Evolutionary conservation across 2,113 vertebrate genomes (phyloP).

Genomic region (Heliornis fulica): DNA sequence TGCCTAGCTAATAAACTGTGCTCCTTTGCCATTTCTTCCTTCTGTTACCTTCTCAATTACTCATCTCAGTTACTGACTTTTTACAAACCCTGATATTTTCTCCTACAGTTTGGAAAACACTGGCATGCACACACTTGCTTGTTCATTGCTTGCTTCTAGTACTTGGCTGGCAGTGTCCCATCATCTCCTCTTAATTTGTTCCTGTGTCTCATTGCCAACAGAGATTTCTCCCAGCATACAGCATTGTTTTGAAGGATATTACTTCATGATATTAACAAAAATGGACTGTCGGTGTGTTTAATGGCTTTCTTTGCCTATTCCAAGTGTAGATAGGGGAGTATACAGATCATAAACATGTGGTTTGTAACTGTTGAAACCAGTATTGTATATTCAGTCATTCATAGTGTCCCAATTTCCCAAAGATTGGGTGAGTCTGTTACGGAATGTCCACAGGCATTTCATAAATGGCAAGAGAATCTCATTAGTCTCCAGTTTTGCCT

Average conservation of each 20-base stretch:
- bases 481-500: neutral
- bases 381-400: neutral
- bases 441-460: neutral
- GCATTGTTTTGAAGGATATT: neutral
- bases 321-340: neutral
- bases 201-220: neutral
- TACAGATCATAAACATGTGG: fast-evolving
- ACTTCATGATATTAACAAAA: neutral
- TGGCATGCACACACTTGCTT: fast-evolving
- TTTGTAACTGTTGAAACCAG: neutral
- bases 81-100: neutral
- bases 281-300: neutral
- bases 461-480: neutral
- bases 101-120: neutral
- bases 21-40: neutral
- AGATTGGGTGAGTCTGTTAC: neutral
- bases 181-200: neutral
- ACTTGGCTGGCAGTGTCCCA: neutral
- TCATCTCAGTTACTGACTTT: neutral
- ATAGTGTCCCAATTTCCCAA: neutral
- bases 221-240: neutral
- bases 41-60: neutral
- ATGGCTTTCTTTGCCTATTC: neutral
- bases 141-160: neutral
- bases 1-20: neutral